Evolutionary conservation across 2,888 invertebrate genomes (phyloP), one percentile per base, ranked within the genome.

Genomic region (Anodontia alba): DNA sequence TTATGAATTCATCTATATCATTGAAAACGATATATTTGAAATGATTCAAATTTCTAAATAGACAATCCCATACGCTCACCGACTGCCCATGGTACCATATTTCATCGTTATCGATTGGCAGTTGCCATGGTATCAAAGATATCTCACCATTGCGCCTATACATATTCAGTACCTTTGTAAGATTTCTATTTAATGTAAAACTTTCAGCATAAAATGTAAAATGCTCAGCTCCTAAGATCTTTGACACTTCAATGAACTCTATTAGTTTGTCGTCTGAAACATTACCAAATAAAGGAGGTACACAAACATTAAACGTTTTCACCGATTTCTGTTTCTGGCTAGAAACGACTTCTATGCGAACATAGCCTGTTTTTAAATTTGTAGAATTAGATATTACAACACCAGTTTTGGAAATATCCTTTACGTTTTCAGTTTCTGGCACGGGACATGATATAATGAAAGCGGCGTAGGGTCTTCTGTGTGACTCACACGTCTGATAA

Each of bases 401-500:
- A 17, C 69, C 69, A n/a, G 38, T 42, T 23, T 69, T 43, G 43
- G 42, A 23, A 26, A 69, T 42, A 3, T 38, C 23, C 7, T 15
- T 5, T 1, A 15, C n/a, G 20, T 15, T 46, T 8, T 57, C 67
- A 38, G 49, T 62, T 29, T 75, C 51, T 0, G 90, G 89, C 29
- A 90, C 31, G 33, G 46, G 68, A 74, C 91, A 91, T 0, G 91
- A 91, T 38, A 85, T 83, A 26, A 91, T 80, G 71, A 84, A 91
- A 7, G 88, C 90, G 26, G 91, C 87, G 75, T 73, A 88, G 10
- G 46, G 33, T 68, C 87, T 88, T 70, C 80, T 78, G 66, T 91
- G 91, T 73, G 90, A 90, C 80, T 91, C 91, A 78, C 91, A 90
- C 57, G 90, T 88, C 62, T 90, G 86, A 72, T 91, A 91, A 26